phyloP scores from a whole-genome alignment of 2,113 vertebrate species.

The Odocoileus hemionus region DNA sequence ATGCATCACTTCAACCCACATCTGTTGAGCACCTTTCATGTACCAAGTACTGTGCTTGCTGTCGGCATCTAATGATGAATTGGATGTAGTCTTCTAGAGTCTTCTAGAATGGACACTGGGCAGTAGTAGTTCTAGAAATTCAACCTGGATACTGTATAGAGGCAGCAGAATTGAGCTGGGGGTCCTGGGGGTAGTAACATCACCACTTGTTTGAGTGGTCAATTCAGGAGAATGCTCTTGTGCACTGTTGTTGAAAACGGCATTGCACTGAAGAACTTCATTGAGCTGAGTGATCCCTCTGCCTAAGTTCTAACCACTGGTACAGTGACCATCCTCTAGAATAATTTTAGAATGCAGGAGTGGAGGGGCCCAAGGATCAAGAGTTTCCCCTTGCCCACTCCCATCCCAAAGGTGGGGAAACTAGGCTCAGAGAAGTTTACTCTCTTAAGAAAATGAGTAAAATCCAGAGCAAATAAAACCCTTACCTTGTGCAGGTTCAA shows the following conservation, averaged over 20 bases:
- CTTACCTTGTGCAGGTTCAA: background rate
- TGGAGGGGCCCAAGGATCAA: background rate
- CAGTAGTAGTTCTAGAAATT: background rate
- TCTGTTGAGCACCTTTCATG: background rate
- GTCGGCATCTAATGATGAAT: background rate
- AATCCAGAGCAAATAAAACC: background rate
- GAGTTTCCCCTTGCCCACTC: background rate
- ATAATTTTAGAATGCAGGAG: background rate
- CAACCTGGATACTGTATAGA: background rate
- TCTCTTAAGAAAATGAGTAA: background rate
- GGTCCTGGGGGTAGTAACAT: accelerated
- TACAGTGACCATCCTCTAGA: background rate
- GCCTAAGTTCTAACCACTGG: background rate
- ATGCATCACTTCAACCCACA: background rate
- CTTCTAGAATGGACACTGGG: background rate
- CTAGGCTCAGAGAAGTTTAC: background rate
- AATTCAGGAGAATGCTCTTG: background rate
- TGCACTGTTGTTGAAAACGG: background rate
- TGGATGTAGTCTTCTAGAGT: background rate
- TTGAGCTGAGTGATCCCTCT: background rate
- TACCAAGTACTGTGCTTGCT: background rate
- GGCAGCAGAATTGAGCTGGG: background rate
- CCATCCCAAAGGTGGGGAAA: background rate
- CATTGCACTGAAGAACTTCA: too few species aligned
- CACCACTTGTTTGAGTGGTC: background rate